A percentile compares a stretch with the other conserved stretches of the same genome.
Evolutionary conservation across 2,888 invertebrate genomes (phyloP).

Genomic region (Sericinus montela): DNA sequence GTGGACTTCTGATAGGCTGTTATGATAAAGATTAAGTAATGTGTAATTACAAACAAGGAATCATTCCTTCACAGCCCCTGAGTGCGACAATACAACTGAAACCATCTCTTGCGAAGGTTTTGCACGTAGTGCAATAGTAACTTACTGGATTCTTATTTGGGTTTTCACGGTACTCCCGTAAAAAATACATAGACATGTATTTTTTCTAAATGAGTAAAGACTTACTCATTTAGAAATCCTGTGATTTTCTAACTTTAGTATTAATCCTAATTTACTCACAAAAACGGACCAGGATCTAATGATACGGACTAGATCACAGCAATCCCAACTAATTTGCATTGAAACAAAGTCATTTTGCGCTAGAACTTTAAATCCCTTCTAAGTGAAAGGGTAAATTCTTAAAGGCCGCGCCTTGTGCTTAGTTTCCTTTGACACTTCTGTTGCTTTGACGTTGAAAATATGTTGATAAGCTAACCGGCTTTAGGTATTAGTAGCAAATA

Average conservation of each 20-base stretch:
- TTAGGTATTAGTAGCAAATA: neutral
- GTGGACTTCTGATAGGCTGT: too few relatives aligned
- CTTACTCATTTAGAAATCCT: neutral
- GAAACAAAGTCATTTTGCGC: slow-evolving; percentile 27
- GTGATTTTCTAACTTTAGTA: slow-evolving; percentile 1
- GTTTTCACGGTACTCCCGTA: too few relatives aligned
- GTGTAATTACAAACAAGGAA: too few relatives aligned
- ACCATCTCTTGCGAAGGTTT: too few relatives aligned
- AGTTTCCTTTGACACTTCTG: slow-evolving; percentile 48
- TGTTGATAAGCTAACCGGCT: slow-evolving; percentile 18
- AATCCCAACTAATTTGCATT: slow-evolving; percentile 26
- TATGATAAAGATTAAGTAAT: too few relatives aligned
- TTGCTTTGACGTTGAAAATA: slow-evolving; percentile 37
- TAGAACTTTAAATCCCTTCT: slow-evolving; percentile 32
- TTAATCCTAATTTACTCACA: slow-evolving; percentile 5
- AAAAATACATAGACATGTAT: too few relatives aligned
- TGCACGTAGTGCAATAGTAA: too few relatives aligned
- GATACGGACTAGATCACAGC: slow-evolving; percentile 8
- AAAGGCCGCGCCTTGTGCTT: slow-evolving; percentile 48
- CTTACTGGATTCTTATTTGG: too few relatives aligned
- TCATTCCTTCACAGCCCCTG: too few relatives aligned
- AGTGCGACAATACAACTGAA: too few relatives aligned
- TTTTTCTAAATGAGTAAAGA: neutral
- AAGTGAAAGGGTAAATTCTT: slow-evolving; percentile 64
- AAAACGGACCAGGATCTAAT: slow-evolving; percentile 15